Percentiles rank a stretch among this genome's conserved stretches.
Evolutionary conservation across 2,888 invertebrate species (phyloP).

Genomic region (Ophioninae sp.): DNA sequence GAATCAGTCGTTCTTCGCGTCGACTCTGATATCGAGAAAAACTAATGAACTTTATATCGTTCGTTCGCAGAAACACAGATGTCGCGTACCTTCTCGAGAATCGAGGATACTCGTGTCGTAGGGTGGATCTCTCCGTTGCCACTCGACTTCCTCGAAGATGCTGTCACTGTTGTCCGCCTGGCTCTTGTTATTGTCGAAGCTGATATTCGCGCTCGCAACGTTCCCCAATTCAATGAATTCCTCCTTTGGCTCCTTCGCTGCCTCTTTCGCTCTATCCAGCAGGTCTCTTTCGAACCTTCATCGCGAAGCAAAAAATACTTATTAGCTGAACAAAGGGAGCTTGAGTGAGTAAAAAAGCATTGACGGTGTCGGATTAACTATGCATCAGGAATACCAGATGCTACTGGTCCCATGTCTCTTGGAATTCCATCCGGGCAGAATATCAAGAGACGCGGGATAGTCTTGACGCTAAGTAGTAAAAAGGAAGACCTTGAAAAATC

Average conservation of each 20-base stretch:
- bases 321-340: neutral
- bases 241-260: conserved; percentile 69
- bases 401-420: too few relatives aligned
- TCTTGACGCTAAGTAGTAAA: too few relatives aligned
- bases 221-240: conserved; percentile 67
- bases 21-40: neutral
- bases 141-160: conserved; percentile 69
- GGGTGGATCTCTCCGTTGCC: conserved; percentile 67
- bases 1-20: neutral
- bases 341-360: neutral
- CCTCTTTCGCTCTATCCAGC: conserved; percentile 73
- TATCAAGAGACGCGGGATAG: too few relatives aligned
- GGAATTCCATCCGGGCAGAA: too few relatives aligned
- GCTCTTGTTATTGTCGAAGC: conserved; percentile 62
- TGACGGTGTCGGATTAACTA: too few relatives aligned
- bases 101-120: conserved; percentile 64
- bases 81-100: conserved; percentile 59
- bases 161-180: conserved; percentile 62
- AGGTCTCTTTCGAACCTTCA: conserved; percentile 76
- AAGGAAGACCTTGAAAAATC: too few relatives aligned
- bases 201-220: conserved; percentile 61
- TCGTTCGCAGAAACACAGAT: neutral
- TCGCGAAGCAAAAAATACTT: neutral
- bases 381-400: too few relatives aligned
- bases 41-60: neutral